Evolutionary conservation across 30 jellyfish, hydroid and myxozoan genomes (phyloP).

Genomic region (Aurelia aurita): DNA sequence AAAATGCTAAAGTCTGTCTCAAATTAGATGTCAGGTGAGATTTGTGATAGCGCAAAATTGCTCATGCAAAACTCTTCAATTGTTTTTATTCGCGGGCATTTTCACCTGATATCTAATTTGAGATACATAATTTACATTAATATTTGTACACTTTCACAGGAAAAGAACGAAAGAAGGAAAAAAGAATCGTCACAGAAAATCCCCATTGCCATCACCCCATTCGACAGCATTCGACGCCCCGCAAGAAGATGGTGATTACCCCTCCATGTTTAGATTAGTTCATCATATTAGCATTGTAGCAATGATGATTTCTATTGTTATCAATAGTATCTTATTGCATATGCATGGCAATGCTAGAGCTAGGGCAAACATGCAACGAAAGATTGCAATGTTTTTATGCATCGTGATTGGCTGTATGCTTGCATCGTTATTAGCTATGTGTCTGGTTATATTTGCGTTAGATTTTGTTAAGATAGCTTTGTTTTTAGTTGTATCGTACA

Average conservation of each 20-base stretch:
- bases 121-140: not conserved
- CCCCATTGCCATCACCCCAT: slow-evolving; percentile 89
- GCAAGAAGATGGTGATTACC: slow-evolving; percentile 12
- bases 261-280: slow-evolving; percentile 10
- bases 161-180: slow-evolving; percentile 72
- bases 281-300: slow-evolving; percentile 57
- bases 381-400: slow-evolving; percentile 27
- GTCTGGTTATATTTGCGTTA: slow-evolving; percentile 68
- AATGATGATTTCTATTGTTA: slow-evolving; percentile 61
- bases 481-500: slow-evolving; percentile 72
- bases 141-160: slow-evolving; percentile 50
- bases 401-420: slow-evolving; percentile 52
- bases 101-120: no score
- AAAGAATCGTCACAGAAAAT: slow-evolving; percentile 52
- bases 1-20: no score
- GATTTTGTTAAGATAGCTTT: slow-evolving; percentile 83
- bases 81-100: no score
- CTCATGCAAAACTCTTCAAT: no score
- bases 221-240: slow-evolving; percentile 59
- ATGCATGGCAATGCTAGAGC: slow-evolving; percentile 37
- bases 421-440: slow-evolving; percentile 51
- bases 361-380: slow-evolving; percentile 50
- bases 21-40: no score
- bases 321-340: slow-evolving; percentile 53
- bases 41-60: no score